Evolutionary conservation across 1,140 invertebrate species (phyloP), one percentile per base, ranked within the genome.

Genomic region (Phortica variegata): DNA sequence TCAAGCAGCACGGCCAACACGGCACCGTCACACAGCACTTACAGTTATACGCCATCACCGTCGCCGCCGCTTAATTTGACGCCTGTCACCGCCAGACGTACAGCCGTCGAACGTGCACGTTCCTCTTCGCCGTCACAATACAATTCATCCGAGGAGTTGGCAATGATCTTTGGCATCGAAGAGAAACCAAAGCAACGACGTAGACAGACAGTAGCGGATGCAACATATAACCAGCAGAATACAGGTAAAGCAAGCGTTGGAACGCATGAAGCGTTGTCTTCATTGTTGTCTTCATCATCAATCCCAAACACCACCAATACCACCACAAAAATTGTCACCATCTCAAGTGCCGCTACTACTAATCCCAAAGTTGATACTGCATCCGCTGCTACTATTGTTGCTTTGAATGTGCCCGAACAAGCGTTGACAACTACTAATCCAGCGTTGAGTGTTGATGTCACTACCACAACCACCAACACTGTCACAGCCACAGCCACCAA

Each of bases 111-210:
- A 3, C 43, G 57, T 9, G 47, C 43, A n/a, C 48, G 43, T 46
- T 60, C 58, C n/a, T 72, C 65, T 3, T 66, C 63, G 32, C 61
- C 71, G 15, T 80, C 81, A 39, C 81, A 82, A 65, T 83, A 83
- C 61, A 83, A 83, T 59, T 83, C 82, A 5, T 81, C 81, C 52
- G 82, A 83, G 61, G 82, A 83, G 59, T 70, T 83, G 45, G 81
- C 82, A 5, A 82, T 81, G 47, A 83, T 83, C 46, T 83, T 83
- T 66, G 73, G 73, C 54, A 74, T 74, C 12, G 72, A 65, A 32
- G 66, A 74, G 52, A 55, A 56, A 33, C 47, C 61, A 3, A 56
- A 54, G n/a, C 47, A 39, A 36, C 49, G 42, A 13, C 40, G 47
- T 19, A 46, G 19, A 26, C 33, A 21, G n/a, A 21, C 48, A 53